Conservation (phyloP, 2,797 vertebrate genomes). For the Telmatherina bonti region DNA sequence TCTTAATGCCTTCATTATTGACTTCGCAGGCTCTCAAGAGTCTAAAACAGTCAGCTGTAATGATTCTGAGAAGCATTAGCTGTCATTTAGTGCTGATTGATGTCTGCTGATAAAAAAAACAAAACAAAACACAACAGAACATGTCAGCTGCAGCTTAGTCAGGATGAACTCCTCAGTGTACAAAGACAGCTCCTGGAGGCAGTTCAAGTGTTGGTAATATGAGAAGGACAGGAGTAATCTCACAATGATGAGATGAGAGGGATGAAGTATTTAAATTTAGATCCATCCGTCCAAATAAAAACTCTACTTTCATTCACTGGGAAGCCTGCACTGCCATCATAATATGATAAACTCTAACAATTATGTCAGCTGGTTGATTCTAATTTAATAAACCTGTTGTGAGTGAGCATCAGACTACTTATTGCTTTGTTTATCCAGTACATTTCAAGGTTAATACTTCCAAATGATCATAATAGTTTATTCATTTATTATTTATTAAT, state of each 20-base stretch:
- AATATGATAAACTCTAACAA: background rate
- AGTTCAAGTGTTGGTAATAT: background rate
- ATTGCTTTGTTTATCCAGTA: conserved; percentile 7
- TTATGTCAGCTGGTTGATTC: background rate
- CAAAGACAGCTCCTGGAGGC: conserved; percentile 29
- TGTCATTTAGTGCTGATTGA: conserved; percentile 62
- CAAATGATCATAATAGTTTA: background rate
- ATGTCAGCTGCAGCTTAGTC: conserved; percentile 47
- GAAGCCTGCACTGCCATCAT: background rate
- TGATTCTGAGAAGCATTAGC: conserved; percentile 59
- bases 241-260: conserved; percentile 7
- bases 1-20: conserved; percentile 69
- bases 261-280: conserved; percentile 2
- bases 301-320: background rate
- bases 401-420: background rate
- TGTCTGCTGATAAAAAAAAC: conserved; percentile 39
- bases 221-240: background rate
- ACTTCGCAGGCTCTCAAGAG: conserved; percentile 59
- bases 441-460: conserved; percentile 8
- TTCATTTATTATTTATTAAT: background rate
- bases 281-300: background rate
- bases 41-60: conserved; percentile 59
- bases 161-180: conserved; percentile 12
- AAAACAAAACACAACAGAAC: background rate
- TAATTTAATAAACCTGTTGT: background rate